Percentiles rank a stretch among this genome's conserved stretches.
Conservation (phyloP, 2,113 vertebrate species). For the Steatornis caripensis region DNA sequence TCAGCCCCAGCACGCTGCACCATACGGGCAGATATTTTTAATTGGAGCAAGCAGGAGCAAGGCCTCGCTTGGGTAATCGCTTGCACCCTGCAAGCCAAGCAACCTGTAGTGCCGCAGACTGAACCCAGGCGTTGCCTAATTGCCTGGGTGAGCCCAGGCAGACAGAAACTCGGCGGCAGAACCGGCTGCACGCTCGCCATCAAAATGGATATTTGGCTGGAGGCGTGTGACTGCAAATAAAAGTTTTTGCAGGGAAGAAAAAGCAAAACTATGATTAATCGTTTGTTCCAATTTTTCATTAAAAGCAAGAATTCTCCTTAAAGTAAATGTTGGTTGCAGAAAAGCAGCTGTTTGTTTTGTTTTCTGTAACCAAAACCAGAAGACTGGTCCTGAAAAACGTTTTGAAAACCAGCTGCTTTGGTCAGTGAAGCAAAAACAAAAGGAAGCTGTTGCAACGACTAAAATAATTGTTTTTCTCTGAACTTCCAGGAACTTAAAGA, state of each 20-base stretch:
- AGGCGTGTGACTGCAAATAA: neutral
- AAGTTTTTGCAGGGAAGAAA: neutral
- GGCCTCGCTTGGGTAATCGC: neutral
- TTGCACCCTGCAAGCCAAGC: neutral
- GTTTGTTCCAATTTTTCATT: neutral
- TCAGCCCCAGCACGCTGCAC: accelerated
- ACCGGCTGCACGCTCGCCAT: accelerated
- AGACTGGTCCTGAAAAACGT: neutral
- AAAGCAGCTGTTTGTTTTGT: slow-evolving; percentile 31
- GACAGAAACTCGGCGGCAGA: neutral
- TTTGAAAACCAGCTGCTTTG: slow-evolving; percentile 13
- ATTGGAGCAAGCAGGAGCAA: neutral
- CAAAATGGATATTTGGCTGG: neutral
- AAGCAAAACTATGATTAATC: neutral
- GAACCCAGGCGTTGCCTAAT: neutral
- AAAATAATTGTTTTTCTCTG: slow-evolving; percentile 15
- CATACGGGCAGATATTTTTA: accelerated
- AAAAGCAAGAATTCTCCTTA: slow-evolving; percentile 19
- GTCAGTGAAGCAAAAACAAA: slow-evolving; percentile 22
- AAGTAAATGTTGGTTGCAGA: neutral
- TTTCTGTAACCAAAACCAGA: slow-evolving; percentile 42
- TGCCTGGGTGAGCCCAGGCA: neutral
- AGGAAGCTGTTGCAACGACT: neutral
- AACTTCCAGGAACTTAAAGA: neutral
- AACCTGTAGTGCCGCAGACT: neutral